Conservation (phyloP, 2,113 vertebrate genomes). For the Oncorhynchus nerka region DNA sequence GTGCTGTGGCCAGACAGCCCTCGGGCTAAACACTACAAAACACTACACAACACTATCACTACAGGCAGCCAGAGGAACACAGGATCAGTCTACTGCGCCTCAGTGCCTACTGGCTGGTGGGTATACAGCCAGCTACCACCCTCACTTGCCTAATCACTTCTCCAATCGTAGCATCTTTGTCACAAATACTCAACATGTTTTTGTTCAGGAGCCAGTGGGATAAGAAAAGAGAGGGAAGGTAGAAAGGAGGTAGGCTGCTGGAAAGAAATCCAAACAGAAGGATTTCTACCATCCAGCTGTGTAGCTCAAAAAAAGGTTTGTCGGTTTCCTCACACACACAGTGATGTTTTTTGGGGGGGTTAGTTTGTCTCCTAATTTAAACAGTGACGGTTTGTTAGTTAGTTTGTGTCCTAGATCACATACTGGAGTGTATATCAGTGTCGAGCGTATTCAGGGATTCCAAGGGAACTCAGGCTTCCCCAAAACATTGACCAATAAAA, state of each 20-base stretch:
- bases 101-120: neutral
- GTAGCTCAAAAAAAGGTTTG: neutral
- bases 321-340: neutral
- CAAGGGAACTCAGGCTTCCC: no score
- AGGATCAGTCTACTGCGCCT: neutral
- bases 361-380: no score
- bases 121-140: neutral
- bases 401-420: neutral
- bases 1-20: slow-evolving; percentile 3
- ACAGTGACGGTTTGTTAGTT: neutral
- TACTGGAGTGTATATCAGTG: neutral
- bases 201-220: no score
- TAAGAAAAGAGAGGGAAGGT: neutral
- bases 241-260: neutral
- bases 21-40: neutral
- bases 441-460: no score
- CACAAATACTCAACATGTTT: no score
- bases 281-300: neutral
- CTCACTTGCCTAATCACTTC: neutral
- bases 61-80: neutral
- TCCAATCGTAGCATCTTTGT: slow-evolving; percentile 2
- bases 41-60: neutral
- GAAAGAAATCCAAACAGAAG: neutral
- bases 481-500: neutral
- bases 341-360: fast-evolving